Evolutionary conservation across 92 coral and sea anemone genomes (phyloP), one percentile per base, ranked within the genome.

Genomic region (Paramuricea clavata): DNA sequence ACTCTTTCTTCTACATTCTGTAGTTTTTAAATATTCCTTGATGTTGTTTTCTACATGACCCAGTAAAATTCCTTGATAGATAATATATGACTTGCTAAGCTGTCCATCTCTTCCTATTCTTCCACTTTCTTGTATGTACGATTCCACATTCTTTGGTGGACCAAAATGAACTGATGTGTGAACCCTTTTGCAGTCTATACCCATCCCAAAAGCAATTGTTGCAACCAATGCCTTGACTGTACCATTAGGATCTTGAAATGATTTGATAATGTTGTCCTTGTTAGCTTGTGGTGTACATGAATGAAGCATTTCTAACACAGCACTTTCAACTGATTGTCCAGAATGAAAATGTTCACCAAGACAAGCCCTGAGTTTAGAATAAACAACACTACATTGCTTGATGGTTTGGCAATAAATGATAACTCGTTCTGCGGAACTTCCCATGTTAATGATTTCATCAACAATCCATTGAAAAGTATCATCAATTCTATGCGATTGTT

Each of bases 161-260:
- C 81, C 88, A 83, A 83, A 83, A 83, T 83, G 88, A 71, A 83
- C 57, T 50, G 88, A 68, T 49, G 80, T 70, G 71, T 83, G 88
- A 10, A 83, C 88, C 16, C 78, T 75, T 68, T 82, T 67, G 30
- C 86, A 39, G 42, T 80, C 85, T 2, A 83, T 75, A 7, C 87
- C 85, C 89, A 85, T 85, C 22, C 89, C 89, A 85, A 82, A 82
- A 15, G 86, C 86, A 11, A 82, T 82, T 12, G 86, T 82, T 6
- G 86, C 86, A 12, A 82, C 43, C 64, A 82, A 16, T 22, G 60
- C 64, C 30, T 12, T 31, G 23, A 82, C 56, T 36, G 36, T 68
- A 49, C 78, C 78, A 82, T 68, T 42, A 31, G 47, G 76, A 42
- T 67, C 70, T 12, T 69, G 64, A 68, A 82, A 82, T 16, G 86